Evolutionary conservation across 2,113 vertebrate species (phyloP), one percentile per base, ranked within the genome.

Genomic region (Festucalex cinctus): DNA sequence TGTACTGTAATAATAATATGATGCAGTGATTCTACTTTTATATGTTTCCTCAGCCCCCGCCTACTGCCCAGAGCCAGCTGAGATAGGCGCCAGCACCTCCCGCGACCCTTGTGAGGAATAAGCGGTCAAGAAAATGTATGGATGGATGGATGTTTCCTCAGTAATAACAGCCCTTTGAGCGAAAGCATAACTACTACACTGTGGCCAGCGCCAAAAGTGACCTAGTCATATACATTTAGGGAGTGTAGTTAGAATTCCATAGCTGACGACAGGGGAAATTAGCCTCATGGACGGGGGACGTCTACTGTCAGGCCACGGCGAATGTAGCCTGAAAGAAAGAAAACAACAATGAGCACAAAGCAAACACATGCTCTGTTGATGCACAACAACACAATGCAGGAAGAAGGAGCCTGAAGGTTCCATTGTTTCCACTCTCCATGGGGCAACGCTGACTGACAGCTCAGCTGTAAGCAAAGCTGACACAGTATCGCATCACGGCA

Each of bases 381-480:
- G 77, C 79, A 81, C 82, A 85, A 80, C 77, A 73, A 75, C 75
- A 85, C 80, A 80, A 78, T 63, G 72, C 49, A 80, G 79, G 66
- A 84, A 81, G 62, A 65, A 5, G 65, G 51, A 75, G 77, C 79
- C 83, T 71, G 79, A 77, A 83, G 85, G 71, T 62, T 69, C 71
- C 76, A 86, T 82, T 88, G 83, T 87, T 69, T 84, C 43, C 19
- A 10, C 44, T 69, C 69, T 80, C 83, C 69, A 72, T 70, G 65
- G 70, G 78, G 77, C 77, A 81, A 67, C 44, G 9, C 2, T 83
- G 88, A 89, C 79, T 83, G 87, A 84, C 87, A 75, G 77, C 76
- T 82, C 75, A 67, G 77, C 79, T 76, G 78, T 82, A 87, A 86
- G 86, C 76, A 86, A 86, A 85, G 81, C 79, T 72, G 82, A 84